Evolutionary conservation across 2,888 invertebrate genomes (phyloP), one percentile per base, ranked within the genome.

Genomic region (Bellardia bayeri): DNA sequence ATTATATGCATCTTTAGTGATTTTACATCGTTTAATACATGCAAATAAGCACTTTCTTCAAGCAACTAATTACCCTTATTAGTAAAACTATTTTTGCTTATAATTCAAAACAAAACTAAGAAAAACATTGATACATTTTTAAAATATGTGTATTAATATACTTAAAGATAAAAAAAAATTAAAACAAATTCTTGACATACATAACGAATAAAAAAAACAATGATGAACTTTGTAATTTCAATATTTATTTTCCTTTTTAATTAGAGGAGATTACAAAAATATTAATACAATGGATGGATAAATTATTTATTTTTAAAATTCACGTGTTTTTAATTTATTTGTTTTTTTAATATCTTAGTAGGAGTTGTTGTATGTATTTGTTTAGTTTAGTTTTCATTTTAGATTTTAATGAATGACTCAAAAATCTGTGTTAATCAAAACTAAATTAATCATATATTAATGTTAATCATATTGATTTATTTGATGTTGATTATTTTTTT

Each of bases 371-470:
- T 56, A 23, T 23, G 16, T 56, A 23, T 56, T 56, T 56, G 23
- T 3, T 56, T 37, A 37, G 37, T 56, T 56, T 9, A 56, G 56
- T 23, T 23, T 23, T 56, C 6, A 61, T 68, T 66, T 66, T 2
- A 66, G 23, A 68, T 49, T 33, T 13, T 23, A 68, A 37, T 54
- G 16, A 69, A 51, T 64, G 30, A 45, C 5, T 42, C 45, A 2
- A 30, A 68, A 68, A 68, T 71, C 37, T 51, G 54, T 54, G 71
- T 54, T 71, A 71, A 51, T n/a, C 49, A 33, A 71, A 71, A 37
- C 54, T 54, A 71, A 71, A 51, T 54, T 49, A 49, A 68, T 49
- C 45, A 14, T 68, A 11, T 45, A 66, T 37, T 33, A 61, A 42
- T 64, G 64, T 64, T 64, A 64, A 64, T 66, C 42, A 45, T 16